phyloP scores from a whole-genome alignment of 2,113 vertebrate species.

The Notarius quadriscutis region DNA sequence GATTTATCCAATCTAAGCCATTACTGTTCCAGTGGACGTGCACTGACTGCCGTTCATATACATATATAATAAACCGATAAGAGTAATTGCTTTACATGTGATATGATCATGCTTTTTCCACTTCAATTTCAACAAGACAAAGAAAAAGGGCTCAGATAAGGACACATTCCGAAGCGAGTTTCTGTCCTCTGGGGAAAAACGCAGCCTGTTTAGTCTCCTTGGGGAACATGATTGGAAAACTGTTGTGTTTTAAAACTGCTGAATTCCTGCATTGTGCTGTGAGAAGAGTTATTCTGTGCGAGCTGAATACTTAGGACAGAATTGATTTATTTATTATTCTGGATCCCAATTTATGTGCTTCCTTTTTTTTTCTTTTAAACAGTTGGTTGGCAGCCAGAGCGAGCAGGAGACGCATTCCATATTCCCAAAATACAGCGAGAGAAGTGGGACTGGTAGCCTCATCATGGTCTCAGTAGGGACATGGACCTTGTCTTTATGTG shows the following conservation, averaged over 20 bases:
- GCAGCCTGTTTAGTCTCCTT: background rate
- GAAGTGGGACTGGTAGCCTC: conserved; percentile 33
- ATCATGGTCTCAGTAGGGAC: conserved; percentile 35
- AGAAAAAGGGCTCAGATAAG: conserved; percentile 36
- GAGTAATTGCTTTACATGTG: conserved; percentile 36
- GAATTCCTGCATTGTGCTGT: conserved; percentile 17
- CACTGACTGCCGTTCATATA: conserved; percentile 6
- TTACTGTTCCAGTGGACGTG: conserved; percentile 13
- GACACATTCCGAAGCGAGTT: background rate
- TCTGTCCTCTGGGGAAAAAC: conserved; percentile 3
- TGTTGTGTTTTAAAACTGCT: background rate
- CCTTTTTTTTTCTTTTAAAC: background rate
- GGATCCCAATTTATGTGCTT: conserved; percentile 16
- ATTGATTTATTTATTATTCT: conserved; percentile 21
- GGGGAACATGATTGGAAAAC: background rate
- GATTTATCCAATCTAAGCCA: background rate
- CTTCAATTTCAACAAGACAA: conserved; percentile 24
- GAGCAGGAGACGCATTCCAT: conserved; percentile 2
- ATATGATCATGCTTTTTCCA: conserved; percentile 30
- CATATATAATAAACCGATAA: conserved; percentile 39
- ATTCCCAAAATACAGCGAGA: conserved; percentile 29
- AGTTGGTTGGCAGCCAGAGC: background rate
- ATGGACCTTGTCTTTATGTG: conserved; percentile 23
- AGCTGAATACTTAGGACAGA: conserved; percentile 24
- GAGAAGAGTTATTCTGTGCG: conserved; percentile 43